phyloP scores from a whole-genome alignment of 2,888 invertebrate genomes.

The Octonoba sinensis region DNA sequence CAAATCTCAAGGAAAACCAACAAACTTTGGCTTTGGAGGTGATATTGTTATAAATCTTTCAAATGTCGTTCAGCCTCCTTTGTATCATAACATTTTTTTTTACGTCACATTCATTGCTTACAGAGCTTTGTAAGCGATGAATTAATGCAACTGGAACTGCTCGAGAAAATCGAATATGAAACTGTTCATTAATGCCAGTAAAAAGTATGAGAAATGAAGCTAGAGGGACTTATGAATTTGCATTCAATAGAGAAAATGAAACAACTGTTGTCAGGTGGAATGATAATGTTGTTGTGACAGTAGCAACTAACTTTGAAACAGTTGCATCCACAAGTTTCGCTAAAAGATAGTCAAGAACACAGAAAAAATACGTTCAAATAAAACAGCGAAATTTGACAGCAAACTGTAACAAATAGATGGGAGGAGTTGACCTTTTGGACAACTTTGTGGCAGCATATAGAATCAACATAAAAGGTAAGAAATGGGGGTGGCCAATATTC shows the following conservation, averaged over 20 bases:
- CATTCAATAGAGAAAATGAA: constrained; percentile 12
- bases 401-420: constrained; percentile 22
- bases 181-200: neutral
- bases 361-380: constrained; percentile 15
- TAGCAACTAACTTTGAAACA: constrained; percentile 16
- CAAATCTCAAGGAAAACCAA: too few relatives aligned
- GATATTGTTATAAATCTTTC: too few relatives aligned
- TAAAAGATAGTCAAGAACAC: constrained; percentile 1
- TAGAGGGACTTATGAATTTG: constrained; percentile 4
- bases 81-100: too few relatives aligned
- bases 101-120: too few relatives aligned
- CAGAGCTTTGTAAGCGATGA: neutral
- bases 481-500: constrained; percentile 24
- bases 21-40: too few relatives aligned
- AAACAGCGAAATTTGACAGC: constrained; percentile 3
- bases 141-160: constrained; percentile 19
- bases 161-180: neutral
- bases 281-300: constrained; percentile 1
- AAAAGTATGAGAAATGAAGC: constrained; percentile 12
- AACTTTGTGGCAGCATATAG: constrained; percentile 12
- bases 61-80: too few relatives aligned
- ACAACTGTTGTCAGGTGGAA: constrained; percentile 13
- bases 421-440: constrained; percentile 19
- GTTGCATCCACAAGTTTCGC: constrained; percentile 11
- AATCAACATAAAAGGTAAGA: constrained; percentile 27